Evolutionary conservation across 1,140 invertebrate species (phyloP), one percentile per base, ranked within the genome.

Genomic region (Zaprionus ghesquierei): DNA sequence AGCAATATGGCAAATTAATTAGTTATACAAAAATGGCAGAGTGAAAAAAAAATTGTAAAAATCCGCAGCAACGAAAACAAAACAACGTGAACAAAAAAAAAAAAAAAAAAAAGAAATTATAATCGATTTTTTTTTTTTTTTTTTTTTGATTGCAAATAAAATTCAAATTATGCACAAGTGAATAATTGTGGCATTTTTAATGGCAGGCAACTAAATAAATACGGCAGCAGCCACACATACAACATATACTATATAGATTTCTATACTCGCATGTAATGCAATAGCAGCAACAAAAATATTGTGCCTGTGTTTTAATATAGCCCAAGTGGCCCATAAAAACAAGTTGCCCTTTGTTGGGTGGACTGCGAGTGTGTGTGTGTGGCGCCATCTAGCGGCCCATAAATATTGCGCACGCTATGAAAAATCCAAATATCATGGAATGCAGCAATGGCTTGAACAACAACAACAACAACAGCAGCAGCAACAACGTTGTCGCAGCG

Each of bases 401-500:
- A 89, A 89, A 87, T 87, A 79, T 71, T 60, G 31, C 60, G 50
- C 60, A 54, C 49, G 50, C 61, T 71, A 91, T 91, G 90, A 91
- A 91, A 91, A 91, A 90, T 76, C 82, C 74, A 72, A 73, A 79
- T 85, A 87, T 84, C 73, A 80, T 91, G 85, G 90, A 91, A 75
- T 79, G 79, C 69, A 76, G 64, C 71, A 81, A 59, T 80, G 75
- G 78, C 73, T 77, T 84, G 74, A 84, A 85, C 70, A 72, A 75
- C 73, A 81, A 55, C 31, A 82, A 58, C 63, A 77, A n/a, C 9
- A 81, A 44, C 55, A 79, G 76, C 60, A 70, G 58, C 75, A 81
- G 38, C 44, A 77, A 33, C 59, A 70, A 31, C 44, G 66, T 31
- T 75, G 38, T 68, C 50, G 55, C 63, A 51, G 50, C 72, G 29